Evolutionary conservation across 2,113 vertebrate species (phyloP).

Genomic region (Phylloscopus trochilus): DNA sequence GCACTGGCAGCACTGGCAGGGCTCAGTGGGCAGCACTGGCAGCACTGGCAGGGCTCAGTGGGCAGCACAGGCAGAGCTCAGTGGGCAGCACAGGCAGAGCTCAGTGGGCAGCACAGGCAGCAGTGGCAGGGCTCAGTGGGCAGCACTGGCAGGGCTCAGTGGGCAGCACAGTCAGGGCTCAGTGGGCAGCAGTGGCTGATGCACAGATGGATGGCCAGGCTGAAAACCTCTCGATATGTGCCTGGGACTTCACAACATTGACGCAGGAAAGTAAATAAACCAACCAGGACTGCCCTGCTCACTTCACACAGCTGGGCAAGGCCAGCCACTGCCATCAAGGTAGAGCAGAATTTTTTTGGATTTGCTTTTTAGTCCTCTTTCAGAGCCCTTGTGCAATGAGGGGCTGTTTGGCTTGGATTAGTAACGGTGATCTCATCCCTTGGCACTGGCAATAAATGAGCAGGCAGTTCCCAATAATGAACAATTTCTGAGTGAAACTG

Average conservation of each 20-base stretch:
- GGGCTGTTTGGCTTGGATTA: background rate
- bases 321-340: rapidly evolving
- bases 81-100: background rate
- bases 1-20: background rate
- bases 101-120: too few species aligned
- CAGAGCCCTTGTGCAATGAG: background rate
- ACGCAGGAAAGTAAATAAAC: background rate
- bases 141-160: too few species aligned
- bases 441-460: background rate
- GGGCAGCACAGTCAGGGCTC: too few species aligned
- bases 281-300: background rate
- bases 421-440: background rate
- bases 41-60: background rate
- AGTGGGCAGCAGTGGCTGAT: background rate
- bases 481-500: background rate
- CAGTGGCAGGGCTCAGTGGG: too few species aligned
- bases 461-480: background rate
- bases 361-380: background rate
- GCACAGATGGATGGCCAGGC: background rate
- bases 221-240: background rate
- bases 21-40: too few species aligned
- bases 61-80: background rate
- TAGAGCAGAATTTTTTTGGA: rapidly evolving
- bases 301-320: background rate
- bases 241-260: background rate